Evolutionary conservation across 2,113 vertebrate genomes (phyloP).

Genomic region (Clarias gariepinus): DNA sequence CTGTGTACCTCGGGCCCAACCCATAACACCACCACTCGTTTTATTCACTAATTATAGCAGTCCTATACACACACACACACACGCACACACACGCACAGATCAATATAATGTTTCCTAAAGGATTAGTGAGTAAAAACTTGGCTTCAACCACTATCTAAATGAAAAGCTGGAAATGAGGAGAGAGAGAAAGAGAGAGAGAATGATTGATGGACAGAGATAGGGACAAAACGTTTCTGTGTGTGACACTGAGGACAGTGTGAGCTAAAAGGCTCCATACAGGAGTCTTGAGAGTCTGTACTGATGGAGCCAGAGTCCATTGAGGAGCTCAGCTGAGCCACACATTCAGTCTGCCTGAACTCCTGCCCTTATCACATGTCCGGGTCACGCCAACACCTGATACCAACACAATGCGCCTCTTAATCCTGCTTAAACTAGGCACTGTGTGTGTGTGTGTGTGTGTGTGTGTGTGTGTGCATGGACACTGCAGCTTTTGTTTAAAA

Average conservation of each 20-base stretch:
- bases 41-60: slow-evolving; percentile 49
- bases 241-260: slow-evolving; percentile 18
- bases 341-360: slow-evolving; percentile 39
- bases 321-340: slow-evolving; percentile 52
- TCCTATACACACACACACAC: slow-evolving; percentile 6
- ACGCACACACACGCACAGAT: slow-evolving; percentile 27
- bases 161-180: background rate
- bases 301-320: slow-evolving; percentile 54
- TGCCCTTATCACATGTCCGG: slow-evolving; percentile 49
- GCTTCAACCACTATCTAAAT: slow-evolving; percentile 14
- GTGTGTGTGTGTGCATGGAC: background rate
- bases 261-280: slow-evolving; percentile 50
- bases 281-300: slow-evolving; percentile 46
- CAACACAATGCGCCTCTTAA: slow-evolving; percentile 47
- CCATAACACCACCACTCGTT: slow-evolving; percentile 37
- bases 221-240: slow-evolving; percentile 44
- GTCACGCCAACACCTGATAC: slow-evolving; percentile 49
- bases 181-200: slow-evolving; percentile 1
- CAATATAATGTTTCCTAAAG: slow-evolving; percentile 33
- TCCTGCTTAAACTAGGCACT: slow-evolving; percentile 19
- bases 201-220: background rate
- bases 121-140: slow-evolving; percentile 25
- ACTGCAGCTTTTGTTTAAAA: background rate
- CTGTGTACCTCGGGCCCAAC: slow-evolving; percentile 24
- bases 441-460: slow-evolving; percentile 28